Evolutionary conservation across 1,140 invertebrate genomes (phyloP).

Genomic region (Drosophila cardini): DNA sequence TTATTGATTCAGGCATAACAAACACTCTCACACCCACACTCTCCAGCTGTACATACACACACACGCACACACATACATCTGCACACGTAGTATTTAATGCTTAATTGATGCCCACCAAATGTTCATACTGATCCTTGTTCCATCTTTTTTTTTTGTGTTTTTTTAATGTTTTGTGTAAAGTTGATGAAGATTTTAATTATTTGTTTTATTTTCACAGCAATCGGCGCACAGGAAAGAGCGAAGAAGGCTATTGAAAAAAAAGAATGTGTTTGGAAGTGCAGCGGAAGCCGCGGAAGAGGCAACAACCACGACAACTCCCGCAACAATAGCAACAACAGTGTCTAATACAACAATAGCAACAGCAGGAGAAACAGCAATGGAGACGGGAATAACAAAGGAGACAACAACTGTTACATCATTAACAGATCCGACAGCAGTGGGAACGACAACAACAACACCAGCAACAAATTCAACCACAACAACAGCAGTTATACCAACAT

Average conservation of each 20-base stretch:
- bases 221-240: slow-evolving; percentile 56
- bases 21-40: slow-evolving; percentile 11
- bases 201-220: slow-evolving; percentile 46
- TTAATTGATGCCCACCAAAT: slow-evolving; percentile 43
- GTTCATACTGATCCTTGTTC: slow-evolving; percentile 5
- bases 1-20: slow-evolving; percentile 25
- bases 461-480: slow-evolving; percentile 21
- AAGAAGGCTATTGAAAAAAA: slow-evolving; percentile 67
- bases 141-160: background rate
- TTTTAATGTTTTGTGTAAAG: background rate
- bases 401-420: slow-evolving; percentile 24
- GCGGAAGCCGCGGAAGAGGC: slow-evolving; percentile 49
- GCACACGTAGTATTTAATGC: slow-evolving; percentile 42
- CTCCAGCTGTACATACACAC: slow-evolving; percentile 7
- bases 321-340: slow-evolving; percentile 33
- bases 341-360: slow-evolving; percentile 18
- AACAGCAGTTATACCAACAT: slow-evolving; percentile 24
- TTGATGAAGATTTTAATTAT: background rate
- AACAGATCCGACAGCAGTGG: slow-evolving; percentile 27
- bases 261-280: slow-evolving; percentile 45
- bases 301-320: slow-evolving; percentile 12
- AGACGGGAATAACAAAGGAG: background rate
- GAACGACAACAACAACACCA: slow-evolving; percentile 22
- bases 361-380: slow-evolving; percentile 14
- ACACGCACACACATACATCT: slow-evolving; percentile 18